phyloP scores from a whole-genome alignment of 30 jellyfish, hydroid and myxozoan genomes.

The Rhopilema esculentum region DNA sequence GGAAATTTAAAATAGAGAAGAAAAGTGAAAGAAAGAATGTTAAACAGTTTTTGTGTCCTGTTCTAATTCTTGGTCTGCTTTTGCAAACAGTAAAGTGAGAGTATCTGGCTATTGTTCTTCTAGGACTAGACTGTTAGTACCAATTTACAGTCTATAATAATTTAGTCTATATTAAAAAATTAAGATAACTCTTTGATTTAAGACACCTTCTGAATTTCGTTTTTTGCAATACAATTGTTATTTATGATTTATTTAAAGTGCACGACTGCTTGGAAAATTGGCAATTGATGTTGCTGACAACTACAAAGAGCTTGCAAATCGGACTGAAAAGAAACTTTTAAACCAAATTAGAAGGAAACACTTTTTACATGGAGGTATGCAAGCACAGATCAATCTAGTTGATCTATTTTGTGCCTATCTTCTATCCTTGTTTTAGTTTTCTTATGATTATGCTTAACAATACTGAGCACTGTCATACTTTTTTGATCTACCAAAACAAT shows the following conservation, averaged over 20 bases:
- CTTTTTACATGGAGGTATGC: conserved; percentile 40
- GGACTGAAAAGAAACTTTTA: neutral
- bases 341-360: conserved; percentile 12
- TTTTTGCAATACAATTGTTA: neutral
- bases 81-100: too few species aligned
- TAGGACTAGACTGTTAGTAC: too few species aligned
- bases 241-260: neutral
- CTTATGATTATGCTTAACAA: neutral
- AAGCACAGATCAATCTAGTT: too few species aligned
- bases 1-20: too few species aligned
- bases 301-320: neutral
- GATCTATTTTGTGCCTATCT: neutral
- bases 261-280: conserved; percentile 28
- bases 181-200: too few species aligned
- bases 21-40: too few species aligned
- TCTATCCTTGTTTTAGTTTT: neutral
- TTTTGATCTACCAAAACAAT: neutral
- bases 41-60: too few species aligned
- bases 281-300: conserved; percentile 42
- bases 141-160: too few species aligned
- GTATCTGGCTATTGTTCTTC: too few species aligned
- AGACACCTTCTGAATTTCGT: neutral
- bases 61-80: too few species aligned
- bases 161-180: too few species aligned
- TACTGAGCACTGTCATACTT: neutral